A percentile compares a stretch with the other conserved stretches of the same genome.
Evolutionary conservation across 2,888 invertebrate genomes (phyloP).

Genomic region (Leptopterna dolabrata): DNA sequence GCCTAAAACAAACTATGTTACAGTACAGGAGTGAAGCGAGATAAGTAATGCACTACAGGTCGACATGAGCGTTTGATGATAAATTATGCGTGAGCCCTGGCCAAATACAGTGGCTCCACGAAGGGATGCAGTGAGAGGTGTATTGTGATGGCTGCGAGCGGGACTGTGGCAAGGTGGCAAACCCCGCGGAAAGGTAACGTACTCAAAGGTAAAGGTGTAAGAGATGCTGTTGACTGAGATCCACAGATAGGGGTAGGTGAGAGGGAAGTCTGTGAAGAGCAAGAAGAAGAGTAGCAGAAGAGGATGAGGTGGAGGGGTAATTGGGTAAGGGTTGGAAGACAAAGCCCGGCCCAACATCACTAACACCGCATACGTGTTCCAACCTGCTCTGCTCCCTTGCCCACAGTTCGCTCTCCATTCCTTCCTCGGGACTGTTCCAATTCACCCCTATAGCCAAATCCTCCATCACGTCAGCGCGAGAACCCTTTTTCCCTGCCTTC

Average conservation of each 20-base stretch:
- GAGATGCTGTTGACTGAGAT: slow-evolving; percentile 36
- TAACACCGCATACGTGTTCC: slow-evolving; percentile 36
- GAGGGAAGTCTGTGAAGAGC: background rate
- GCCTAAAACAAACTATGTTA: no score
- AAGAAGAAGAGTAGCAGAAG: background rate
- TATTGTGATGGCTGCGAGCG: background rate
- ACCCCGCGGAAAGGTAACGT: background rate
- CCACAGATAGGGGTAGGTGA: slow-evolving; percentile 31
- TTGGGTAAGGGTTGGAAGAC: slow-evolving; percentile 42
- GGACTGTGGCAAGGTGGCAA: background rate
- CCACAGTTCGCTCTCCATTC: slow-evolving; percentile 7
- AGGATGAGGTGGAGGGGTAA: background rate
- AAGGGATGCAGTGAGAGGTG: background rate
- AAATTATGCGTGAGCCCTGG: background rate
- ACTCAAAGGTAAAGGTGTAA: slow-evolving; percentile 17
- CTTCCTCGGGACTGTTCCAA: background rate
- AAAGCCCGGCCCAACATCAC: slow-evolving; percentile 35
- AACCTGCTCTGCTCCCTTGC: background rate
- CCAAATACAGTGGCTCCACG: background rate
- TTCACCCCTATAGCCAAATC: background rate
- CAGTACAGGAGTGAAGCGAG: no score
- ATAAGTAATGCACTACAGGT: background rate
- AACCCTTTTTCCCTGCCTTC: no score
- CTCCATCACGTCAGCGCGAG: background rate
- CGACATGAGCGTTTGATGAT: background rate